Base-by-base conservation (phyloP, 2,113 vertebrate species). In the Callorhinus ursinus region DNA sequence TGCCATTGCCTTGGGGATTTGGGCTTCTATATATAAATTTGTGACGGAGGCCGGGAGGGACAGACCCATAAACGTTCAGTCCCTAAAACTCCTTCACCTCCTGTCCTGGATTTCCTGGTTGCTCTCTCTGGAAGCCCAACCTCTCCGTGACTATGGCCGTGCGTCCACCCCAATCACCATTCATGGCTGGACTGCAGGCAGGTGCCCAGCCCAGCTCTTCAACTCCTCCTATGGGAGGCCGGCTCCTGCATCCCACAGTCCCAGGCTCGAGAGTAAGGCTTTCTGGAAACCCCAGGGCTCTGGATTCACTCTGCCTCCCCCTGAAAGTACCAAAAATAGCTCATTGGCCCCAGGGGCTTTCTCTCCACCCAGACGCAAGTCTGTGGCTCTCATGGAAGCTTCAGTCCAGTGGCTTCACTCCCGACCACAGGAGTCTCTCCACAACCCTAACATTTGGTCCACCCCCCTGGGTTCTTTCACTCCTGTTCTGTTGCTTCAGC, bases 261-360 rank as follows among this genome's bases (percentile, higher is more conserved):
- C 76, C 3, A 5, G 14, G 42, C n/a, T 51, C 4, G 1, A 16
- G 10, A 0, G 0, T 51, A 39, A 80, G 19, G 3, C 31, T 74
- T 72, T 65, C 39, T 67, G 46, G 57, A 18, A 65, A 77, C 5
- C 12, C 36, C 7, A 31, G 13, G 24, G 22, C 71, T 86, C 71
- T 16, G 22, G 24, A 24, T 36, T 57, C 24, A 85, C 80, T 9
- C 22, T 53, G 39, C 6, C 10, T 8, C 31, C 61, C 28, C 2
- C 0, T 46, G 33, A 8, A 63, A 28, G 3, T 49, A 9, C 46
- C 57, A 42, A 21, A 14, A 88, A 36, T 36, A 55, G 59, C 42
- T 42, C 46, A 3, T 1, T 5, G 24, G 57, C 36, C n/a, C 16
- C 22, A 1, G 2, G 4, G 15, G 28, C 46, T 82, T 76, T 16